These are phyloP conservation scores for Ecliptopera silaceata DNA, from an alignment of 2,888 invertebrate genomes.

Conservation along the genomic window DNA sequence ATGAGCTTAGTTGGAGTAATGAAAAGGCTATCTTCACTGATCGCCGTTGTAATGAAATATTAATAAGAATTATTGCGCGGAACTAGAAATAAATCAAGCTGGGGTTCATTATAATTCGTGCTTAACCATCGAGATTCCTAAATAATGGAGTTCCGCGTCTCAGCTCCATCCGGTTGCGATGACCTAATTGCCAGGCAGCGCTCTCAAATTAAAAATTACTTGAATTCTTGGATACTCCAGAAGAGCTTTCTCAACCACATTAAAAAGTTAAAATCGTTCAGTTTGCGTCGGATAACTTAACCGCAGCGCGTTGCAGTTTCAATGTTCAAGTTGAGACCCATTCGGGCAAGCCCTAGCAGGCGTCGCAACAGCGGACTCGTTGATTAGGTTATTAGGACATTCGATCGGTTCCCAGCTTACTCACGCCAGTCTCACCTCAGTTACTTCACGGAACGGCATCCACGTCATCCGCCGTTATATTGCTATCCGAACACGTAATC, in stretches of 20 bases:
- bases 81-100: neutral
- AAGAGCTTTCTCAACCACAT: no score
- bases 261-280: no score
- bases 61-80: slow-evolving; percentile 2
- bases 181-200: neutral
- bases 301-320: no score
- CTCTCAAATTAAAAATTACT: neutral
- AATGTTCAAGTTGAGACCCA: no score
- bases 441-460: slow-evolving; percentile 1
- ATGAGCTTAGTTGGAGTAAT: neutral
- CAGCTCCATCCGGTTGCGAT: neutral
- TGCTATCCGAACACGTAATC: slow-evolving; percentile 4
- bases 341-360: no score
- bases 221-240: no score
- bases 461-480: slow-evolving; percentile 2
- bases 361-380: no score
- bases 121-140: neutral
- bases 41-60: neutral
- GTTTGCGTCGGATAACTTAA: no score
- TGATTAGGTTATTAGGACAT: no score
- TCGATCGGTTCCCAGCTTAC: no score
- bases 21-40: neutral
- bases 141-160: slow-evolving; percentile 5
- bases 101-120: slow-evolving; percentile 6
- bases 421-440: neutral